A percentile compares a stretch with the other conserved stretches of the same genome.
These are phyloP conservation scores for Lerista edwardsae DNA, from an alignment of 2,797 vertebrate species.

Conservation along the genomic window DNA sequence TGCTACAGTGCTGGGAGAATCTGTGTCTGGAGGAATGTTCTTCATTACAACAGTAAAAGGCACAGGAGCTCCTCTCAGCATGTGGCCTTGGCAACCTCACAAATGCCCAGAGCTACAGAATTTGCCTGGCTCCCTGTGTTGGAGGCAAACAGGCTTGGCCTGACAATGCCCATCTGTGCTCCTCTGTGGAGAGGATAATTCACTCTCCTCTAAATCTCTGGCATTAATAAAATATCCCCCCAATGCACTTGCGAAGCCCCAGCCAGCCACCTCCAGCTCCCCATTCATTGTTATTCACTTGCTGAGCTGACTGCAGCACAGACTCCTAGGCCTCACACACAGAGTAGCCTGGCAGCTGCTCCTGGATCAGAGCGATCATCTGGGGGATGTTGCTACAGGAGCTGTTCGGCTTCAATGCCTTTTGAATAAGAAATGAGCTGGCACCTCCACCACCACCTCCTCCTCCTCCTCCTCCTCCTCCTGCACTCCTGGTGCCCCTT, in stretches of 20 bases:
- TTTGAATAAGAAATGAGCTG: background rate
- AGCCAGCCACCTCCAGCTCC: background rate
- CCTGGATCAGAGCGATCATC: background rate
- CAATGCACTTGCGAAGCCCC: background rate
- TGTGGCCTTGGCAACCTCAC: background rate
- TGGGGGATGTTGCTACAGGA: background rate
- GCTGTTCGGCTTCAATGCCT: background rate
- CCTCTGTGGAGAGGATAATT: slow-evolving; percentile 1
- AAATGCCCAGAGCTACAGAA: background rate
- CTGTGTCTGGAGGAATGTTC: background rate
- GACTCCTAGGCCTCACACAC: background rate
- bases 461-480: background rate
- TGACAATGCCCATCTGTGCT: background rate
- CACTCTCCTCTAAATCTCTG: background rate
- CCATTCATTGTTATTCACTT: slow-evolving; percentile 38
- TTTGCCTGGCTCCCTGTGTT: background rate
- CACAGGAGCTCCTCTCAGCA: background rate
- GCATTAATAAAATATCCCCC: slow-evolving; percentile 21
- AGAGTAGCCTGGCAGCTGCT: slow-evolving; percentile 15
- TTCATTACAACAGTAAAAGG: background rate
- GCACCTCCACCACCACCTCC: background rate
- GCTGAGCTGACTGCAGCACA: slow-evolving; percentile 23
- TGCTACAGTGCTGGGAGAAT: background rate
- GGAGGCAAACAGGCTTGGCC: background rate
- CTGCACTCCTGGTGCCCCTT: background rate